Base-by-base conservation (phyloP, 2,888 invertebrate genomes). In the Drosophila rellima region DNA sequence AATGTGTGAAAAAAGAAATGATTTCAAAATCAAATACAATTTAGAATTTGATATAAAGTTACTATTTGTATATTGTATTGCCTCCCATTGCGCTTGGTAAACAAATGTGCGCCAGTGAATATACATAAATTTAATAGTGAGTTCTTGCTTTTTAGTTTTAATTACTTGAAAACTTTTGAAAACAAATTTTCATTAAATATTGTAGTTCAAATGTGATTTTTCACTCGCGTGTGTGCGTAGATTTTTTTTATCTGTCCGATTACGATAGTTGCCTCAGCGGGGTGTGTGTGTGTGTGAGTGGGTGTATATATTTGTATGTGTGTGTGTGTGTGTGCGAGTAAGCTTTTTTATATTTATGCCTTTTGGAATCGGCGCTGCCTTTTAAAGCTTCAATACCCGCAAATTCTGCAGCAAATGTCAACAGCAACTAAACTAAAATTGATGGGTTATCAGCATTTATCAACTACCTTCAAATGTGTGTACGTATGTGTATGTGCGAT, bases 361-460 rank as follows among this genome's bases (percentile, higher is more conserved):
- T 50, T 29, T 33, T 52, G 45, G 13, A 39, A 52, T 29, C 20
- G 1, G 10, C 33, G 52, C 15, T 20, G 39, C 20, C 31, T 15
- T 62, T 62, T 45, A 56, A 56, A 51, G 51, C 48, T 47, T 20
- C 47, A 50, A 40, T 39, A 52, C 39, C 59, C n/a, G 40, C 62
- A 40, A 40, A 31, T 15, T 23, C 51, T 69, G 69, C 33, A 33
- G 17, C 63, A 64, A 80, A 63, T 76, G 69, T 55, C 62, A 64
- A 54, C 45, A 50, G 37, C 57, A 63, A 61, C 35, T 40, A 44
- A 73, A 80, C 69, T 69, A 35, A 59, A 80, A 77, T 74, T 78
- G 78, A 78, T 77, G 74, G 63, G 73, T 67, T 68, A 62, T 62
- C 31, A 40, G 17, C 23, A 18, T 10, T 31, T 26, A 37, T 31